Conservation (phyloP, 2,113 vertebrate species). For the Phylloscopus whistleri region DNA sequence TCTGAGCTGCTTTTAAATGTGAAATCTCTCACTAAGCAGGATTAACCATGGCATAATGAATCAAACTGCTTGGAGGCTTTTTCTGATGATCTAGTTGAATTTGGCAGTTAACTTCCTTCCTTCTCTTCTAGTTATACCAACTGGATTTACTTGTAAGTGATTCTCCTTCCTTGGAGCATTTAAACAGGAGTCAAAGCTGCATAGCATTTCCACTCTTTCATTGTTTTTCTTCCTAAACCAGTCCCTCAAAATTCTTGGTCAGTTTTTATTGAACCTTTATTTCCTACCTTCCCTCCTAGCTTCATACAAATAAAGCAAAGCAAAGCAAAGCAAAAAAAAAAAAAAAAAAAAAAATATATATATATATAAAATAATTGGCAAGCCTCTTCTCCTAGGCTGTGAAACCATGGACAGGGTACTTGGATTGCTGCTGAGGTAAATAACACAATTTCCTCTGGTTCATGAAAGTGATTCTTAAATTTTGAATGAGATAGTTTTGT, state of each 20-base stretch:
- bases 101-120: background rate
- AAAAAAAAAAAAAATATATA: too few species aligned
- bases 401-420: background rate
- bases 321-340: background rate
- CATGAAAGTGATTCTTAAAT: background rate
- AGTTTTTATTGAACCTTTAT: background rate
- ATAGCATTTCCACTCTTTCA: background rate
- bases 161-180: background rate
- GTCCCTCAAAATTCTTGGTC: background rate
- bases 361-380: background rate
- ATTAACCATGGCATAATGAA: background rate
- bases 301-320: background rate
- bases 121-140: background rate
- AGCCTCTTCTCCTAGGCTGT: background rate
- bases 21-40: background rate
- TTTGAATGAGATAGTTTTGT: background rate
- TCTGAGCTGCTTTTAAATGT: background rate
- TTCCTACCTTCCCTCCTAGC: background rate
- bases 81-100: background rate
- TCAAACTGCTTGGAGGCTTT: background rate
- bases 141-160: background rate
- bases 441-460: background rate
- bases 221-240: background rate
- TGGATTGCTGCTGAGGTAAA: background rate
- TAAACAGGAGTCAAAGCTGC: background rate